Percentiles rank a stretch among this genome's conserved stretches.
These are phyloP conservation scores for Actinia tenebrosa DNA, from an alignment of 64 coral and sea anemone genomes.

Conservation along the genomic window DNA sequence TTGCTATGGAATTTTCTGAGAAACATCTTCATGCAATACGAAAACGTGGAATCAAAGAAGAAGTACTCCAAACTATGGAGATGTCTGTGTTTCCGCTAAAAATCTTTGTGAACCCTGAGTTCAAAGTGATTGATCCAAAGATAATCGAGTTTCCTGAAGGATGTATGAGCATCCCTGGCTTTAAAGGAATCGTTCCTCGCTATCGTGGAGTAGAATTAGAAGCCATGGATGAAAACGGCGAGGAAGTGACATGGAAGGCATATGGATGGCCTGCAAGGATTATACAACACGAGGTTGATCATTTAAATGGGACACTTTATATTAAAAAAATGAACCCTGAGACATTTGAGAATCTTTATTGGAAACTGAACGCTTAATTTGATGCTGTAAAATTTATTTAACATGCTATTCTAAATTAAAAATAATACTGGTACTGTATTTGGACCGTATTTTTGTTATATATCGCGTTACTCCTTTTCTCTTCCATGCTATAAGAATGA, in stretches of 20 bases:
- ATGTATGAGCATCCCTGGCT: not conserved
- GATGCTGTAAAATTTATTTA: not conserved
- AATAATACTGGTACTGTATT: not conserved
- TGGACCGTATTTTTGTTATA: not conserved
- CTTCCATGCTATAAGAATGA: too few species aligned
- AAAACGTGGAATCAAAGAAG: conserved; percentile 5
- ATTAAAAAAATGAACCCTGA: not conserved
- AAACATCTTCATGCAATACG: not conserved
- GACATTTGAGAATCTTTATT: conserved; percentile 6
- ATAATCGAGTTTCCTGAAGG: not conserved
- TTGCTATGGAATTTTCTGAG: conserved; percentile 18
- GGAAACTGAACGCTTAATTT: conserved; percentile 5
- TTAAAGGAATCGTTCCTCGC: conserved; percentile 15
- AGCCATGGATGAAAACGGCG: not conserved
- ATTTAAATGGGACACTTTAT: conserved; percentile 3
- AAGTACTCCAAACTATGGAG: not conserved
- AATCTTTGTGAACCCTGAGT: not conserved
- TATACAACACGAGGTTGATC: conserved; percentile 1
- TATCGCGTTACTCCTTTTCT: not conserved
- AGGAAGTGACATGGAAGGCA: not conserved
- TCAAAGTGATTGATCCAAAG: not conserved
- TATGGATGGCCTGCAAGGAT: conserved; percentile 13
- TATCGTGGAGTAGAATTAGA: conserved; percentile 7
- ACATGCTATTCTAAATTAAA: not conserved
- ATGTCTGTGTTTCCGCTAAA: not conserved